These are phyloP conservation scores for Chalcis sispes DNA, from an alignment of 2,888 invertebrate species.

Conservation along the genomic window DNA sequence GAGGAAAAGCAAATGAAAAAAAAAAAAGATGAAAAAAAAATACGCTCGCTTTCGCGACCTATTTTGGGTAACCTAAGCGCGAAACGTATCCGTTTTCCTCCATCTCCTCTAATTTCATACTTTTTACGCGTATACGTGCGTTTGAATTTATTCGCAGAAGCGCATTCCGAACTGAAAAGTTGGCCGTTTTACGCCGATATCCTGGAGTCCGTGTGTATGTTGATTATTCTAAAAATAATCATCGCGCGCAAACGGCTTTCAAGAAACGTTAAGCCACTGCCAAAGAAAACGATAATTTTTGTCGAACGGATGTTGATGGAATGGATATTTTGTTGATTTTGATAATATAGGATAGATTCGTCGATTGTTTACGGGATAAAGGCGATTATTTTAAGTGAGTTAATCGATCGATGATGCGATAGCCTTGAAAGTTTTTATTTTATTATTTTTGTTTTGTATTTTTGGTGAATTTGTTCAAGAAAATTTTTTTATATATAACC, in stretches of 20 bases:
- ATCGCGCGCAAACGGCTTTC: neutral
- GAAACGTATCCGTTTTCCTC: neutral
- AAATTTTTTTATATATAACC: too few relatives aligned
- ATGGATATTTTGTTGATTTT: neutral
- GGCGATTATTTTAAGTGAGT: too few relatives aligned
- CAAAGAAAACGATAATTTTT: neutral
- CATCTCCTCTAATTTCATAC: neutral
- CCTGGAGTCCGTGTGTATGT: neutral
- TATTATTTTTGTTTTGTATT: too few relatives aligned
- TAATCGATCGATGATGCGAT: too few relatives aligned
- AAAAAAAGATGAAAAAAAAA: neutral
- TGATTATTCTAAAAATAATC: neutral
- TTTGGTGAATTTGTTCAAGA: too few relatives aligned
- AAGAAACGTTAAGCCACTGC: neutral
- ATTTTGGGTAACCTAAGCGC: neutral
- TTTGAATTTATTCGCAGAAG: neutral
- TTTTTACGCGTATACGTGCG: neutral
- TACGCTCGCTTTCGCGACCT: neutral
- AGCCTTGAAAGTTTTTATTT: too few relatives aligned
- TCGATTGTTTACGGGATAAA: constrained; percentile 1
- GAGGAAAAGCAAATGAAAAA: too few relatives aligned
- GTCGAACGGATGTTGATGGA: neutral
- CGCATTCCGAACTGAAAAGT: neutral
- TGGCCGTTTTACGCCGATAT: neutral
- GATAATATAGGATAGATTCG: neutral